Base-by-base conservation (phyloP, 2,888 invertebrate genomes). In the Nomada fucata region DNA sequence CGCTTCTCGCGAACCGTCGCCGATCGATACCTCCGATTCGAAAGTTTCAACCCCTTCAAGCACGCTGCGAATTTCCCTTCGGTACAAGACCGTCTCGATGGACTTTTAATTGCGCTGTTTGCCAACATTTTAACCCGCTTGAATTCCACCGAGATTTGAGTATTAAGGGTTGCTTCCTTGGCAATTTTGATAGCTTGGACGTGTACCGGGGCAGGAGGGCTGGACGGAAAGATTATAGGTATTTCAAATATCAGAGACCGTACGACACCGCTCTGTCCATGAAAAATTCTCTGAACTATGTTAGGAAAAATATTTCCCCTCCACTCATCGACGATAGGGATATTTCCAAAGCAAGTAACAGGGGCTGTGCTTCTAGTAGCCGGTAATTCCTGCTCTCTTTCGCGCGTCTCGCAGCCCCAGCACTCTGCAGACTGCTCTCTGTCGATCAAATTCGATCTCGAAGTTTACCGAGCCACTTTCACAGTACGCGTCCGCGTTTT, bases 381-480 rank as follows among this genome's bases (percentile, higher is more conserved):
- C 36, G 29, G n/a, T 18, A 29, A 36, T 15, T 15, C n/a, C 2
- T 15, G 7, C 15, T 5, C 55, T 55, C 47, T 7, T 53, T 55
- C 50, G 26, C 29, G 2, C n/a, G 13, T 57, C 52, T 29, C 1
- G 23, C 26, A 18, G 23, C 15, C 9, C 15, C 23, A 44, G 29
- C 9, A 23, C 47, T 52, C 52, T 9, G 52, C 20, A 29, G 26
- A 42, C 23, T 55, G n/a, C 23, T 23, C 57, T 44, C 5, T 36
- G 61, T 52, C 64, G 73, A 76, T 71, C 29, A 76, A 85, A 84
- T 74, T 85, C 84, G 83, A 84, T 85, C 77, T 29, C n/a, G 50
- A 84, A 82, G 85, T 85, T 85, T 79, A 82, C 84, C 84, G 85
- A 84, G 61, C 55, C 76, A 42, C 82, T 82, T 84, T 79, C 71